These are phyloP conservation scores for Polymixis flavicincta DNA, from an alignment of 2,888 invertebrate species.

Conservation along the genomic window DNA sequence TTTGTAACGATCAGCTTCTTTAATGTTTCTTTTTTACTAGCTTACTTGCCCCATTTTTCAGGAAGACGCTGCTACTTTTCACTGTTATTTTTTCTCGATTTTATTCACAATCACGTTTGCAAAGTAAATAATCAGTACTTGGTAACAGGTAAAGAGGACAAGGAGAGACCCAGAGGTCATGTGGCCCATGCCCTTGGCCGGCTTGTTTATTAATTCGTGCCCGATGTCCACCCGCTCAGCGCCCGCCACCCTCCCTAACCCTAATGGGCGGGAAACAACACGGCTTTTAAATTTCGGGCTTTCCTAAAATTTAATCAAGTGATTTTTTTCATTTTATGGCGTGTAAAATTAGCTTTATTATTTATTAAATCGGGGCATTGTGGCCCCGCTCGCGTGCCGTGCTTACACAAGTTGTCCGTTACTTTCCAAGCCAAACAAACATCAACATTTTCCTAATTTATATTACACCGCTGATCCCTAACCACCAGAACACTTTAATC, in stretches of 20 bases:
- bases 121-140: constrained; percentile 44
- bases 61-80: constrained; percentile 3
- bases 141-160: constrained; percentile 77
- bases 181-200: constrained; percentile 84
- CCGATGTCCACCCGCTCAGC: constrained; percentile 80
- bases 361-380: constrained; percentile 66
- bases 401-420: constrained; percentile 50
- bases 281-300: constrained; percentile 85
- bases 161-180: constrained; percentile 82
- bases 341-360: constrained; percentile 78
- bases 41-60: constrained; percentile 32
- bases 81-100: constrained; percentile 1
- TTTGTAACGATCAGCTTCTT: constrained; percentile 79
- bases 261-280: constrained; percentile 86
- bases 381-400: constrained; percentile 47
- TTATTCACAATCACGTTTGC: constrained; percentile 19
- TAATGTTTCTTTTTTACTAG: constrained; percentile 72
- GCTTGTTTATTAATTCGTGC: constrained; percentile 89
- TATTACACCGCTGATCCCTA: constrained; percentile 79
- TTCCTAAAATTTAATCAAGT: constrained; percentile 84
- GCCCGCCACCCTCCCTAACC: constrained; percentile 81
- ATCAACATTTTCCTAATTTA: constrained; percentile 83
- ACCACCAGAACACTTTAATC: constrained; percentile 87
- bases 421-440: constrained; percentile 73
- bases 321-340: constrained; percentile 79